Evolutionary conservation across 2,113 vertebrate genomes (phyloP).

Genomic region (Neogobius melanostomus): DNA sequence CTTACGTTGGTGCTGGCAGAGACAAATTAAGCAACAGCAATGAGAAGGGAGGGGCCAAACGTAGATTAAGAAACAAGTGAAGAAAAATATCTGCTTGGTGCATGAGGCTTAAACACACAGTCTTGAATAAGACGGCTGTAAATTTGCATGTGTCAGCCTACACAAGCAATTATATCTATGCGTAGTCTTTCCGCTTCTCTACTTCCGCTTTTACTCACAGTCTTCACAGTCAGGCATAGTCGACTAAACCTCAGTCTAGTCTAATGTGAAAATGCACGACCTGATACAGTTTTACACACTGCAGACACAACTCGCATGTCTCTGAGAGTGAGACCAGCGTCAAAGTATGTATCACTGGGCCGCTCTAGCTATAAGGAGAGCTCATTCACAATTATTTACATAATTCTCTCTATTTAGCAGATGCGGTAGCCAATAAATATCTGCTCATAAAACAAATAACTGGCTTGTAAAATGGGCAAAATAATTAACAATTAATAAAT

Average conservation of each 20-base stretch:
- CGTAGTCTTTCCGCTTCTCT: constrained; percentile 47
- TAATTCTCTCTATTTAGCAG: constrained; percentile 2
- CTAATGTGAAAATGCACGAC: constrained; percentile 4
- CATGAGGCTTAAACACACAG: constrained; percentile 63
- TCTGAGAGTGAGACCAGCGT: constrained; percentile 49
- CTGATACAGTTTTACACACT: constrained; percentile 38
- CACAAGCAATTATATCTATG: constrained; percentile 70
- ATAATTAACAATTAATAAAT: too few species aligned
- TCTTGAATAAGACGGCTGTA: constrained; percentile 59
- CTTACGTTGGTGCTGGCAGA: constrained; percentile 60
- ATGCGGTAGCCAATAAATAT: neutral
- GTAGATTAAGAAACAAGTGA: constrained; percentile 63
- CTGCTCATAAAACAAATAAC: too few species aligned
- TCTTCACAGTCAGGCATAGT: constrained; percentile 29
- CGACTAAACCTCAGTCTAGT: constrained; percentile 8
- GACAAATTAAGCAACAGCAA: constrained; percentile 77
- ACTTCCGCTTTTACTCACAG: constrained; percentile 29
- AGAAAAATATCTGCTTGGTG: constrained; percentile 57
- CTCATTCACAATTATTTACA: constrained; percentile 44
- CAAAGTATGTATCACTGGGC: constrained; percentile 62
- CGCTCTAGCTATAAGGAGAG: constrained; percentile 32
- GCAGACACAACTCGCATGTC: constrained; percentile 60
- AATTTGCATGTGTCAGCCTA: constrained; percentile 76
- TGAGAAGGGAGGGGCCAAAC: constrained; percentile 59
- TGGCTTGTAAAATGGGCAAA: neutral